A percentile compares a stretch with the other conserved stretches of the same genome.
Conservation (phyloP, 2,888 invertebrate species). For the Liodrosophila aerea region DNA sequence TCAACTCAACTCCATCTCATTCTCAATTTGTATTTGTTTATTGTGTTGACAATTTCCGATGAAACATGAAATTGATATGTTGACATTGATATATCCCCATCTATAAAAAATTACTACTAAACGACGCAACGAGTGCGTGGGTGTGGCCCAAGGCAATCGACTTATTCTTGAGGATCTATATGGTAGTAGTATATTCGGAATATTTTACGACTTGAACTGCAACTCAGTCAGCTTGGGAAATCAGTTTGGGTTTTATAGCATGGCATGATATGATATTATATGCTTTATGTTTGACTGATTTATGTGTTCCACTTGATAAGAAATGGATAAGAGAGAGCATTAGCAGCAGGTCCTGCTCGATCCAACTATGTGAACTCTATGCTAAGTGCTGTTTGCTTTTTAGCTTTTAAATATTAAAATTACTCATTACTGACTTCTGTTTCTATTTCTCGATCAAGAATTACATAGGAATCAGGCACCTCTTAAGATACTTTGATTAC, state of each 20-base stretch:
- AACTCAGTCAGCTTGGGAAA: constrained; percentile 4
- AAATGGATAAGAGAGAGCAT: not conserved
- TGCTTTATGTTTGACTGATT: not conserved
- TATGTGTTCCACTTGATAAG: too few species aligned
- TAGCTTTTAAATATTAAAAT: too few species aligned
- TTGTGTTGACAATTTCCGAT: constrained; percentile 60
- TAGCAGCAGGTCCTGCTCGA: too few species aligned
- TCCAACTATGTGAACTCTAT: too few species aligned
- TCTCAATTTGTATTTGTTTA: constrained; percentile 16
- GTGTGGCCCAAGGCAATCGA: constrained; percentile 27
- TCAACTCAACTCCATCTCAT: constrained; percentile 30
- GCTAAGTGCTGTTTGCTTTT: too few species aligned
- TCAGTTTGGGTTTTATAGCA: not conserved
- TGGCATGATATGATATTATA: constrained; percentile 9
- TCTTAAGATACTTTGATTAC: too few species aligned
- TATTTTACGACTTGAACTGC: too few species aligned
- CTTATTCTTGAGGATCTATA: not conserved
- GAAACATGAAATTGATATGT: constrained; percentile 70
- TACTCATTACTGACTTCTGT: too few species aligned
- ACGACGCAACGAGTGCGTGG: constrained; percentile 16
- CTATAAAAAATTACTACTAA: constrained; percentile 14
- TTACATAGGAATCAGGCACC: too few species aligned
- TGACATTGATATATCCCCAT: constrained; percentile 57
- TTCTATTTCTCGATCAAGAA: too few species aligned
- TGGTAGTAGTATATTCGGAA: too few species aligned